These are phyloP conservation scores for Protonibea diacanthus DNA, from an alignment of 2,797 vertebrate species.

Conservation along the genomic window DNA sequence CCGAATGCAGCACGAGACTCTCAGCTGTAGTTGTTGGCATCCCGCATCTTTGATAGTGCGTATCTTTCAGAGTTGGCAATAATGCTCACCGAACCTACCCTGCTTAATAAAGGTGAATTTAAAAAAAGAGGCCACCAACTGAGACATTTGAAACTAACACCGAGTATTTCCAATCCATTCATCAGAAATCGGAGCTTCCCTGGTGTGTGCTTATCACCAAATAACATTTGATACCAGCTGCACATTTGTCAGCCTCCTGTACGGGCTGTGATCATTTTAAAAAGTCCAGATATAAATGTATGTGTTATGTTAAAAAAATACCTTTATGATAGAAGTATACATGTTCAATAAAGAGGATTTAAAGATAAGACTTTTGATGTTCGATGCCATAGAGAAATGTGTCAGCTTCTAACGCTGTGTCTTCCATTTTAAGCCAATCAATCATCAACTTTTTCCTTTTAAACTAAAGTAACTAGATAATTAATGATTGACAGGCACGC, in stretches of 20 bases:
- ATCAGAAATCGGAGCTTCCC: neutral
- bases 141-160: neutral
- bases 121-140: neutral
- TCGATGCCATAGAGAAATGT: neutral
- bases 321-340: neutral
- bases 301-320: neutral
- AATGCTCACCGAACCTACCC: neutral
- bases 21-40: neutral
- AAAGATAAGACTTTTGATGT: too few relatives aligned
- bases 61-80: neutral
- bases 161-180: neutral
- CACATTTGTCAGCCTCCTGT: neutral
- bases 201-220: neutral
- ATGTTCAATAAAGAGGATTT: neutral
- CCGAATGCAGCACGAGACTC: too few relatives aligned
- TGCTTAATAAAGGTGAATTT: neutral
- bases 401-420: neutral
- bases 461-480: neutral
- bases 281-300: neutral
- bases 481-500: slow-evolving; percentile 25
- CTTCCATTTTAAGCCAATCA: neutral
- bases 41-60: neutral
- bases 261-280: neutral
- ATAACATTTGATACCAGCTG: neutral
- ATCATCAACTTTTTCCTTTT: slow-evolving; percentile 14